Evolutionary conservation across 2,797 vertebrate species (phyloP).

Genomic region (Rhinogobio ventralis): DNA sequence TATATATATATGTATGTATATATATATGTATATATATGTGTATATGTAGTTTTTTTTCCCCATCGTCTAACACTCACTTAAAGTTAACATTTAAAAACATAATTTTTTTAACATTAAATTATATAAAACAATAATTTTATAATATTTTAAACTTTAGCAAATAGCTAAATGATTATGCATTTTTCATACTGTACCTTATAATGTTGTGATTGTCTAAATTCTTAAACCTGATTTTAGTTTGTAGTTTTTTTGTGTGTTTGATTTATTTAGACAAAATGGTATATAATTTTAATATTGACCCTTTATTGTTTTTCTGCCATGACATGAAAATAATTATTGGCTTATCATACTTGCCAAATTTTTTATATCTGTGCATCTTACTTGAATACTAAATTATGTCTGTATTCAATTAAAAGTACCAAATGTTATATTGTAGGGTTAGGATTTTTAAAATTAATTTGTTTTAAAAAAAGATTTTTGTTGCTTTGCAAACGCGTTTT

Average conservation of each 20-base stretch:
- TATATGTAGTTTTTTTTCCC: no score
- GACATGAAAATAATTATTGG: background rate
- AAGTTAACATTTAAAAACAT: background rate
- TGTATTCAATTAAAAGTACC: background rate
- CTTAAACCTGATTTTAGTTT: background rate
- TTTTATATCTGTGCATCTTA: background rate
- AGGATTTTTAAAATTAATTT: background rate
- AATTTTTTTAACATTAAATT: background rate
- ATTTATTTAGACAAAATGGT: background rate
- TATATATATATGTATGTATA: no score
- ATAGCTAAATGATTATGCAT: background rate
- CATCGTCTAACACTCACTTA: background rate
- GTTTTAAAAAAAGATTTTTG: no score
- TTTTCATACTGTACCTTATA: background rate
- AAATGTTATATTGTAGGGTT: background rate
- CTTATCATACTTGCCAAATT: background rate
- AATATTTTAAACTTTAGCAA: background rate
- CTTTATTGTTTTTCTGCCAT: background rate
- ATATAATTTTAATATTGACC: background rate
- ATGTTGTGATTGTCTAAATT: background rate
- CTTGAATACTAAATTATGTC: background rate
- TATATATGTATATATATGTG: no score
- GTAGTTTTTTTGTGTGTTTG: background rate
- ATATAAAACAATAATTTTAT: background rate
- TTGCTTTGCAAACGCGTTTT: background rate